Evolutionary conservation across 1,140 invertebrate species (phyloP).

Genomic region (Sarcophaga peregrina): DNA sequence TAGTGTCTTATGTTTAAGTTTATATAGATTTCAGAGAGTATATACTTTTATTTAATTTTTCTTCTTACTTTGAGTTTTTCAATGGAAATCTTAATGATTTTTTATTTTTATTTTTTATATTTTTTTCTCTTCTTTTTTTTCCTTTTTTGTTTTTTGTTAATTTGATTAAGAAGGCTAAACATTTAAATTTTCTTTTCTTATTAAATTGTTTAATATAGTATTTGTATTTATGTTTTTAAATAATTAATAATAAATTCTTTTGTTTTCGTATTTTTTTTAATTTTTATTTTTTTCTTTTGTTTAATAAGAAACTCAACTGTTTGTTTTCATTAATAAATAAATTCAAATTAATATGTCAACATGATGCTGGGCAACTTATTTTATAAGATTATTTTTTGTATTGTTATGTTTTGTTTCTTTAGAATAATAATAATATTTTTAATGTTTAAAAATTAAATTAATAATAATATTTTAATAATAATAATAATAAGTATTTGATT

Average conservation of each 20-base stretch:
- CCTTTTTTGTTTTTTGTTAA: slow-evolving; percentile 19
- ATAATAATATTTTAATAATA: not conserved
- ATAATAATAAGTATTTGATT: slow-evolving; percentile 24
- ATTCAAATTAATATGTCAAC: not conserved
- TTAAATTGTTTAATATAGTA: not conserved
- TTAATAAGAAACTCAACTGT: slow-evolving; percentile 22
- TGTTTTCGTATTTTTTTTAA: not conserved
- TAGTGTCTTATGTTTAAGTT: slow-evolving; percentile 13
- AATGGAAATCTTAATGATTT: not conserved
- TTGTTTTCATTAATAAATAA: not conserved
- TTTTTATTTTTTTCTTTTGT: not conserved
- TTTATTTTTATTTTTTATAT: not conserved
- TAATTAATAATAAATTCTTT: slow-evolving; percentile 34
- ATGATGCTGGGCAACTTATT: slow-evolving; percentile 14
- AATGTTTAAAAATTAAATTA: slow-evolving; percentile 5
- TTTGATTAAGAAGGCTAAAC: slow-evolving; percentile 39
- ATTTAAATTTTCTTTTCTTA: slow-evolving; percentile 9
- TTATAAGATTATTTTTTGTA: not conserved
- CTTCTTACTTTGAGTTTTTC: too few species aligned
- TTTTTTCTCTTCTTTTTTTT: not conserved
- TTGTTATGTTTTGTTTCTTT: not conserved
- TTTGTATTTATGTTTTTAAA: slow-evolving; percentile 27
- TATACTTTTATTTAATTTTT: not conserved
- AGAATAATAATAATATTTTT: not conserved
- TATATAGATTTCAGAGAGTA: slow-evolving; percentile 9